phyloP scores from a whole-genome alignment of 2,797 vertebrate species.

The Pristis pectinata region DNA sequence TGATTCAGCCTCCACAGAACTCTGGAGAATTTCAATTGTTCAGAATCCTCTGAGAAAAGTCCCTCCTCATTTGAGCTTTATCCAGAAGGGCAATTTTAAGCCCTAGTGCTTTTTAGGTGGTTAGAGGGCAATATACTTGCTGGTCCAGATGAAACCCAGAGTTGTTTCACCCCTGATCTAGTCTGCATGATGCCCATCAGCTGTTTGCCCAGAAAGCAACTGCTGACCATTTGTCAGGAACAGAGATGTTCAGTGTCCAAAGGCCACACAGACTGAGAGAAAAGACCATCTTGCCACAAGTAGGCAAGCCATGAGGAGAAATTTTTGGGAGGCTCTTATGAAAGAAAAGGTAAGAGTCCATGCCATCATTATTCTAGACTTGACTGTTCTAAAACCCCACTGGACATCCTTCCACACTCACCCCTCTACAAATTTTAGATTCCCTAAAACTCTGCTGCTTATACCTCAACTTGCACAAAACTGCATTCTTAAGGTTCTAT shows the following conservation, averaged over 20 bases:
- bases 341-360: neutral
- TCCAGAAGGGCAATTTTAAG: neutral
- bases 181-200: neutral
- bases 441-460: neutral
- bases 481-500: too few species aligned
- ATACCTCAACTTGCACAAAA: too few species aligned
- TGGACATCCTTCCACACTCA: neutral
- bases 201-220: neutral
- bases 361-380: neutral
- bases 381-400: neutral
- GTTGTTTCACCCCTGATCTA: neutral
- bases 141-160: neutral
- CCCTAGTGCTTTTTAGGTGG: neutral
- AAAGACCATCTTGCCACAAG: too few species aligned
- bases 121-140: neutral
- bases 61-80: too few species aligned
- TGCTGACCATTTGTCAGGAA: neutral
- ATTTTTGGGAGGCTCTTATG: neutral
- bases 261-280: too few species aligned
- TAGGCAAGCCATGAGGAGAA: too few species aligned
- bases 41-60: too few species aligned
- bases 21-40: too few species aligned
- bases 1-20: too few species aligned
- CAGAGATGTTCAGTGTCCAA: too few species aligned
- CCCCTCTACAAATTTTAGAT: neutral